These are phyloP conservation scores for Platanista minor DNA, from an alignment of 2,113 vertebrate genomes.

Conservation along the genomic window DNA sequence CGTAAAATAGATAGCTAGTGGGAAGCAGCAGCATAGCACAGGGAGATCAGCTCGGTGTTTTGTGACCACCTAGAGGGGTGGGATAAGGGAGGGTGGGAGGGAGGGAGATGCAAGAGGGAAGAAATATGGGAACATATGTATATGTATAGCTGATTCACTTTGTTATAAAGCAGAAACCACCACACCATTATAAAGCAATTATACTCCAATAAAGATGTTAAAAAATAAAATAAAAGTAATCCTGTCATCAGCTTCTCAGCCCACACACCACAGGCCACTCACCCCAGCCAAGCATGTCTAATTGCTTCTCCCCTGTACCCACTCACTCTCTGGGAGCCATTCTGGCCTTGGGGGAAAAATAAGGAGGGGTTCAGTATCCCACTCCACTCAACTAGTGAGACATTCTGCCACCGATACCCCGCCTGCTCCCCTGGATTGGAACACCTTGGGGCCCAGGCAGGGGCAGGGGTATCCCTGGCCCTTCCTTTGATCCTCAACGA, in stretches of 20 bases:
- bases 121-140: no score
- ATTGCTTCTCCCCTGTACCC: not conserved
- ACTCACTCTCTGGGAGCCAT: not conserved
- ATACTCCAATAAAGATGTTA: no score
- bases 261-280: not conserved
- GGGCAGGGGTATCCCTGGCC: not conserved
- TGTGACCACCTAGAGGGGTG: no score
- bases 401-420: fast-evolving
- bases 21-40: no score
- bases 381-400: not conserved
- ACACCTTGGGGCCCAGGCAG: fast-evolving
- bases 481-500: not conserved
- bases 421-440: no score
- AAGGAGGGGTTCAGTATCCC: not conserved
- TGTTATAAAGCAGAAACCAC: no score
- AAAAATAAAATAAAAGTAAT: not conserved
- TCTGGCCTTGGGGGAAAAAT: not conserved
- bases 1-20: no score
- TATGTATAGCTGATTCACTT: no score
- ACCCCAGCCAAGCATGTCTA: not conserved
- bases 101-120: no score
- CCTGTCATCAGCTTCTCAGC: not conserved
- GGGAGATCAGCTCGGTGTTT: no score
- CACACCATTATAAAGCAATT: no score
- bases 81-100: no score